Evolutionary conservation across 2,113 vertebrate genomes (phyloP), one percentile per base, ranked within the genome.

Genomic region (Malurus cyaneus): DNA sequence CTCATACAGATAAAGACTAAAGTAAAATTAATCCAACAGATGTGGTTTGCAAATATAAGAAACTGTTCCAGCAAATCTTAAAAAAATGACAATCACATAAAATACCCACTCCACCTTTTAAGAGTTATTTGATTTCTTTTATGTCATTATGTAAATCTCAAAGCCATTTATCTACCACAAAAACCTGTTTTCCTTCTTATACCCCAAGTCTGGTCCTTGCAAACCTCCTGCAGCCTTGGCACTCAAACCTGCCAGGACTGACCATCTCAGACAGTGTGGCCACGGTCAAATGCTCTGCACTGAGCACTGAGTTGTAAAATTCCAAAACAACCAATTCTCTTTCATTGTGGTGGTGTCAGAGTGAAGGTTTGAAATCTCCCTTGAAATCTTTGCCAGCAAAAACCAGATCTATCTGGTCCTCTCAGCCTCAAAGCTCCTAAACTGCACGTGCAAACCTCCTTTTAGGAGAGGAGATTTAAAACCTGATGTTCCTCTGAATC

Each of bases 21-120:
- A 89, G 47, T 59, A 88, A 90, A 95, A 92, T 77, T 52, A 93
- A 93, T 72, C 66, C 79, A 89, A 80, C 36, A 57, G 74, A 80
- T 56, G 34, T 36, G 28, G 44, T 92, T 65, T 82, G 69, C 64
- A 82, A 80, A 88, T 62, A 28, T 65, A 69, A 77, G 66, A 88
- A 92, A 80, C 49, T 59, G 50, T 85, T 94, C 73, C 81, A 87
- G 46, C 74, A 78, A 66, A 44, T 49, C 70, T 89, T 76, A 39
- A 86, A 91, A 92, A 87, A 89, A 74, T 9, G 16, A 71, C 61
- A 81, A 53, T 67, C 81, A 87, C 84, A 79, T 72, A 85, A 92
- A 96, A 93, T 85, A 81, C 28, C 34, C 64, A 49, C 53, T 62
- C 66, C 32, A 79, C 44, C 50, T 89, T 64, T 78, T 52, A 76